These are phyloP conservation scores for Pseudorasbora parva DNA, from an alignment of 2,113 vertebrate genomes.

Conservation along the genomic window DNA sequence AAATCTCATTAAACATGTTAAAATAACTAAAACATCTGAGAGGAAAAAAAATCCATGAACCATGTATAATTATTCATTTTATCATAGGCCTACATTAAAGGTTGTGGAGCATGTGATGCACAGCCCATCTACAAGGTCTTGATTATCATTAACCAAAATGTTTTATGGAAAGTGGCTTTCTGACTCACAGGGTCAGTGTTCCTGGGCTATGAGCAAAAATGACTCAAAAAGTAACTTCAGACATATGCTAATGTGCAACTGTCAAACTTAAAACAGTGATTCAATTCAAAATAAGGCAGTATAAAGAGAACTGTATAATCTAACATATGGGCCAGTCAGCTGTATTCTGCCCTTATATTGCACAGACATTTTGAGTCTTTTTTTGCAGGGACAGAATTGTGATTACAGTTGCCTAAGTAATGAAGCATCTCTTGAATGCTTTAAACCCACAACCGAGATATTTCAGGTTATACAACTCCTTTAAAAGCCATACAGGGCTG, in stretches of 20 bases:
- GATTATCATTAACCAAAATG: not conserved
- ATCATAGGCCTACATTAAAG: not conserved
- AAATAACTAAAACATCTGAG: not conserved
- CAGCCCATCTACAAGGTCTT: not conserved
- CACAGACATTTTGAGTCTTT: not conserved
- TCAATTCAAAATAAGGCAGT: not conserved
- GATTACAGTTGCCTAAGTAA: not conserved
- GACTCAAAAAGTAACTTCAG: not conserved
- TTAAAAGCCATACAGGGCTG: not conserved
- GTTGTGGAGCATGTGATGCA: not conserved
- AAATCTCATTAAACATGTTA: not conserved
- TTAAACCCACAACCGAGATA: not conserved
- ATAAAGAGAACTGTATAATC: not conserved
- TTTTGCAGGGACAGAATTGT: not conserved
- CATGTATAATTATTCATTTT: not conserved
- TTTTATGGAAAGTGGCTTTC: not conserved
- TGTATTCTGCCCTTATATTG: not conserved
- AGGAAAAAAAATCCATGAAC: not conserved
- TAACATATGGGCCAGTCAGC: not conserved
- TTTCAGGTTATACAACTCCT: conserved; percentile 1
- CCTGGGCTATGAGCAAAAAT: not conserved
- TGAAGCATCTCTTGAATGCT: not conserved
- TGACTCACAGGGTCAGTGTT: not conserved
- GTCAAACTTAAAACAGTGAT: not conserved
- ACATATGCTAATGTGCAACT: not conserved